A percentile compares a stretch with the other conserved stretches of the same genome.
phyloP scores from a whole-genome alignment of 2,797 vertebrate species.

The Falco peregrinus region DNA sequence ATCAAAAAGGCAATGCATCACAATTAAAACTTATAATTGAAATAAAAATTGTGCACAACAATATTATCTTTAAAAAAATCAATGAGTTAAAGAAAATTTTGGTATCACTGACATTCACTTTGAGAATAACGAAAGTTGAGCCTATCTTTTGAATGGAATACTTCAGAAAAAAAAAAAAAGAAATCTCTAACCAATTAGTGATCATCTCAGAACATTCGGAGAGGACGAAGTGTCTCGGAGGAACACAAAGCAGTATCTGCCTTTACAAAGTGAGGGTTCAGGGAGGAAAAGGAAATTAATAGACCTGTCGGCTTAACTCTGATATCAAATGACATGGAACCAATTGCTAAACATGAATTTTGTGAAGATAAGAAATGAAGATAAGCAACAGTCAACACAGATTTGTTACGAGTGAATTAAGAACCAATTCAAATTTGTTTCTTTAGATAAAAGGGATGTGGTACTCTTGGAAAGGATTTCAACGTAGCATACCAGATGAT shows the following conservation, averaged over 20 bases:
- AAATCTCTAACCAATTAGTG: neutral
- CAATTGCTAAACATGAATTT: neutral
- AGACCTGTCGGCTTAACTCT: constrained; percentile 22
- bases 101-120: neutral
- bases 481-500: neutral
- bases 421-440: neutral
- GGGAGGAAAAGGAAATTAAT: constrained; percentile 12
- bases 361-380: neutral
- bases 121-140: neutral
- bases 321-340: neutral
- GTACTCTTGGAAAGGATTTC: neutral
- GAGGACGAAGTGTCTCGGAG: neutral
- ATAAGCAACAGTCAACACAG: neutral
- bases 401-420: neutral
- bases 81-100: neutral
- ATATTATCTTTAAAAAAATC: neutral
- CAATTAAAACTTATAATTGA: neutral
- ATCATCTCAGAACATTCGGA: neutral
- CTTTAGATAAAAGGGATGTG: neutral
- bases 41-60: neutral
- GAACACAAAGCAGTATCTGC: neutral
- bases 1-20: neutral
- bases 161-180: neutral
- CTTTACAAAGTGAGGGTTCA: neutral
- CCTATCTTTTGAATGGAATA: neutral